These are phyloP conservation scores for Hirtodrosophila histrioides DNA, from an alignment of 2,888 invertebrate genomes.

Conservation along the genomic window DNA sequence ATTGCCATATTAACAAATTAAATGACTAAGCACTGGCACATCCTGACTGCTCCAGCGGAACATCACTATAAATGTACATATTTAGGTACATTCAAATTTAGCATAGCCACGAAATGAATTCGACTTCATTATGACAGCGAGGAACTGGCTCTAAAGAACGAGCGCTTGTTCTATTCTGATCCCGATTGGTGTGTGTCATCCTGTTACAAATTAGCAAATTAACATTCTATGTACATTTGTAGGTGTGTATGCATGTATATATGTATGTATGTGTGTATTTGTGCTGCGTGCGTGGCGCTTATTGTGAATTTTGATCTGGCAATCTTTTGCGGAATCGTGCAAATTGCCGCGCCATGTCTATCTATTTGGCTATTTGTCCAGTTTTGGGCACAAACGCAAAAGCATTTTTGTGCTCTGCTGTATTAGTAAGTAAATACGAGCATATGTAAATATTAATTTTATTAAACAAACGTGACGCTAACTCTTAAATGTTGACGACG, in stretches of 20 bases:
- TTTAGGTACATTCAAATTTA: too few species aligned
- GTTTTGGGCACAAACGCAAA: slow-evolving; percentile 55
- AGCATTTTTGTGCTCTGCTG: slow-evolving; percentile 24
- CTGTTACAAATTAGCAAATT: too few species aligned
- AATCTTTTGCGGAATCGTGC: slow-evolving; percentile 56
- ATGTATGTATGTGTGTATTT: slow-evolving; percentile 10
- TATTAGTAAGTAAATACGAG: slow-evolving; percentile 63
- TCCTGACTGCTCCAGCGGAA: slow-evolving; percentile 2
- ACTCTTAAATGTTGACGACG: slow-evolving; percentile 51
- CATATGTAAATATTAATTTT: slow-evolving; percentile 80
- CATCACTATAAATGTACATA: neutral
- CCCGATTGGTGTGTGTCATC: too few species aligned
- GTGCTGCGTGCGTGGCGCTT: slow-evolving; percentile 13
- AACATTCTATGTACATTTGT: neutral
- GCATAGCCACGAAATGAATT: too few species aligned
- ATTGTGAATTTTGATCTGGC: slow-evolving; percentile 14
- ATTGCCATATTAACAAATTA: slow-evolving; percentile 35
- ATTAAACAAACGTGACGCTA: slow-evolving; percentile 74
- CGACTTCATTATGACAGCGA: too few species aligned
- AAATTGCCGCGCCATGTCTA: slow-evolving; percentile 65
- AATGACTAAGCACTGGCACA: slow-evolving; percentile 17
- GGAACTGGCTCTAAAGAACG: too few species aligned
- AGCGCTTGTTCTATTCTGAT: too few species aligned
- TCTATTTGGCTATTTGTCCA: slow-evolving; percentile 68
- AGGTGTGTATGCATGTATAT: neutral